Percentiles rank a stretch among this genome's conserved stretches.
phyloP scores from a whole-genome alignment of 2,888 invertebrate genomes.

The Adelphocoris suturalis region DNA sequence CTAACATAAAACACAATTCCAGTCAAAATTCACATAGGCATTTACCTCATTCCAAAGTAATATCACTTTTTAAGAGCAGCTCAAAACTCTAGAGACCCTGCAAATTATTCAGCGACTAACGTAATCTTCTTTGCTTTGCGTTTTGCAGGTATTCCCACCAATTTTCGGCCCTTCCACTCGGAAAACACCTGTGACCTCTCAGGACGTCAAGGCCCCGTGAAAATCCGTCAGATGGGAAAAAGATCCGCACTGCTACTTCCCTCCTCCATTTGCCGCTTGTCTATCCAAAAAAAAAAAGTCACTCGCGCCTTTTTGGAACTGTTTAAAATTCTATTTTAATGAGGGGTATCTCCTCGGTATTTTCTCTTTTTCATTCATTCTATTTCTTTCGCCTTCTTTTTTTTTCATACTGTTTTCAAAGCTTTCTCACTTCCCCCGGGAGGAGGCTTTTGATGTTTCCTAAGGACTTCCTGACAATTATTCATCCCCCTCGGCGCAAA shows the following conservation, averaged over 20 bases:
- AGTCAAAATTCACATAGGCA: no score
- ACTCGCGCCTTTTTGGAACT: background rate
- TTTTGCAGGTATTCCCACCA: background rate
- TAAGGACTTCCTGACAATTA: slow-evolving; percentile 67
- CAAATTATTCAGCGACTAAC: background rate
- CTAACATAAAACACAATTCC: no score
- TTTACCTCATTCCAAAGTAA: no score
- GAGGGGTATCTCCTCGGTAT: slow-evolving; percentile 44
- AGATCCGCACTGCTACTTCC: background rate
- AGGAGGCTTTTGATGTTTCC: slow-evolving; percentile 59
- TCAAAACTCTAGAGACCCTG: no score
- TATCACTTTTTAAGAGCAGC: no score
- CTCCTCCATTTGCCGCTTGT: slow-evolving; percentile 3
- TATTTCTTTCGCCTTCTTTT: background rate
- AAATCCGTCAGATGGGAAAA: background rate
- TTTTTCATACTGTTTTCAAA: slow-evolving; percentile 53
- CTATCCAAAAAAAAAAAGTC: slow-evolving; percentile 16
- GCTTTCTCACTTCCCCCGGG: slow-evolving; percentile 41
- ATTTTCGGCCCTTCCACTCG: background rate
- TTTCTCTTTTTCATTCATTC: slow-evolving; percentile 31
- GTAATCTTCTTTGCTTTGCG: background rate
- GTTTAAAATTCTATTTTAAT: slow-evolving; percentile 59
- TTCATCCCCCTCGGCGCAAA: slow-evolving; percentile 58
- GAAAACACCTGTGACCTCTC: background rate
- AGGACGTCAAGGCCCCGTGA: background rate